Evolutionary conservation across 2,113 vertebrate genomes (phyloP).

Genomic region (Poecilia latipinna): DNA sequence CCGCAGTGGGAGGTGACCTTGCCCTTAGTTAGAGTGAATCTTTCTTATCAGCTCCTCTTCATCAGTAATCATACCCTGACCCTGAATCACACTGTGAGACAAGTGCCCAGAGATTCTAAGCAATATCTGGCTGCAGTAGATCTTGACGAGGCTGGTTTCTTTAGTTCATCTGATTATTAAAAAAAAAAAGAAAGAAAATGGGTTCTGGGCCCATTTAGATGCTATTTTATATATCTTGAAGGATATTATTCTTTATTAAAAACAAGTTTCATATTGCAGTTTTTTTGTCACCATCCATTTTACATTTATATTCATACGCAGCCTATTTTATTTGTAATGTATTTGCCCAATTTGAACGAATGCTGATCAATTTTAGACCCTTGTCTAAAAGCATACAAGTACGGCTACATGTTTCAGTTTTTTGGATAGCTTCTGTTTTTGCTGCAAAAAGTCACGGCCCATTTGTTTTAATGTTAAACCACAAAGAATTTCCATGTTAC

Average conservation of each 20-base stretch:
- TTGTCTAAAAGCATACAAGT: no score
- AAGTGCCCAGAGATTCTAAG: slow-evolving; percentile 15
- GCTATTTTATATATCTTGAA: not conserved
- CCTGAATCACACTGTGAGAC: slow-evolving; percentile 70
- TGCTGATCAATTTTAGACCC: no score
- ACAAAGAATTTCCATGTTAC: not conserved
- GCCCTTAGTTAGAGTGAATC: slow-evolving; percentile 62
- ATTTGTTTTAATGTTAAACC: not conserved
- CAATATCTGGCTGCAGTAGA: slow-evolving; percentile 12
- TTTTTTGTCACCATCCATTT: not conserved
- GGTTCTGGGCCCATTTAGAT: not conserved
- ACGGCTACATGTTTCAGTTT: not conserved
- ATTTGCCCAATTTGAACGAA: not conserved
- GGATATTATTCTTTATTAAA: not conserved
- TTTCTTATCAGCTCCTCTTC: slow-evolving; percentile 74
- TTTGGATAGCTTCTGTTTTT: not conserved
- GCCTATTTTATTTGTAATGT: not conserved
- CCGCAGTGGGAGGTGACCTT: slow-evolving; percentile 70
- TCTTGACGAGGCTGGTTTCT: not conserved
- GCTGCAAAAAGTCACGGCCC: not conserved
- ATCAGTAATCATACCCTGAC: slow-evolving; percentile 68
- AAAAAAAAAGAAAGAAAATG: not conserved
- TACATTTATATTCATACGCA: not conserved
- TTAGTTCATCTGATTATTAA: not conserved
- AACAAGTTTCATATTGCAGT: not conserved